Percentiles rank a stretch among this genome's conserved stretches.
Evolutionary conservation across 2,797 vertebrate genomes (phyloP).

Genomic region (Enteromius unitaeniatus): DNA sequence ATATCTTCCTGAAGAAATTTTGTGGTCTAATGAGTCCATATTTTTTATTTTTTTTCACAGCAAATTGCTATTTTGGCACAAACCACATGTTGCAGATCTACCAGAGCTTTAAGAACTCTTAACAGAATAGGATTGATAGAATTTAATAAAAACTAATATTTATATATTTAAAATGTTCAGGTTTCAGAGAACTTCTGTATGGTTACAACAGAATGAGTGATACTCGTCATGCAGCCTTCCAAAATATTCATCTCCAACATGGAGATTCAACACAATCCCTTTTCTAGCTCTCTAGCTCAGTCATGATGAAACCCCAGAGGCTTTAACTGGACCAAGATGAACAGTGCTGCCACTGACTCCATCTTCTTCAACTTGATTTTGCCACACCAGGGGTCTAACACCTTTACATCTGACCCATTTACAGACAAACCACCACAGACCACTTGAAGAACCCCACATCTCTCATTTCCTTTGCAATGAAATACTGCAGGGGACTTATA

Average conservation of each 20-base stretch:
- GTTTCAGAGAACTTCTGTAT: not conserved
- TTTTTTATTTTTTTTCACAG: not conserved
- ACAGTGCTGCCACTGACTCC: not conserved
- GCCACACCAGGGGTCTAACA: constrained; percentile 36
- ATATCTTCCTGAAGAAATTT: not conserved
- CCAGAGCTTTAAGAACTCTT: not conserved
- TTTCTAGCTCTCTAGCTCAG: not conserved
- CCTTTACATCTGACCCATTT: constrained; percentile 54
- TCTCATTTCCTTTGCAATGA: not conserved
- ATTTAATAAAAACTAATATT: not conserved
- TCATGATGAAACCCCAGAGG: not conserved
- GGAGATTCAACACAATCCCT: not conserved
- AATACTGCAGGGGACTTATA: not conserved
- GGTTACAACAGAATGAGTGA: not conserved
- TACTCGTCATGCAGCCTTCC: not conserved
- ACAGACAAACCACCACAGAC: constrained; percentile 9
- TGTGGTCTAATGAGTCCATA: not conserved
- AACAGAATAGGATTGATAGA: not conserved
- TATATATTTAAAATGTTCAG: not conserved
- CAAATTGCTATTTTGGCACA: not conserved
- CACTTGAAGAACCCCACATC: constrained; percentile 19
- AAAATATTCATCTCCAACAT: not conserved
- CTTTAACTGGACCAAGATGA: not conserved
- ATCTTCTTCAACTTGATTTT: constrained; percentile 2
- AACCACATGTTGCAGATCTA: not conserved